Base-by-base conservation (phyloP, 2,113 vertebrate species). In the Corvus hawaiiensis region DNA sequence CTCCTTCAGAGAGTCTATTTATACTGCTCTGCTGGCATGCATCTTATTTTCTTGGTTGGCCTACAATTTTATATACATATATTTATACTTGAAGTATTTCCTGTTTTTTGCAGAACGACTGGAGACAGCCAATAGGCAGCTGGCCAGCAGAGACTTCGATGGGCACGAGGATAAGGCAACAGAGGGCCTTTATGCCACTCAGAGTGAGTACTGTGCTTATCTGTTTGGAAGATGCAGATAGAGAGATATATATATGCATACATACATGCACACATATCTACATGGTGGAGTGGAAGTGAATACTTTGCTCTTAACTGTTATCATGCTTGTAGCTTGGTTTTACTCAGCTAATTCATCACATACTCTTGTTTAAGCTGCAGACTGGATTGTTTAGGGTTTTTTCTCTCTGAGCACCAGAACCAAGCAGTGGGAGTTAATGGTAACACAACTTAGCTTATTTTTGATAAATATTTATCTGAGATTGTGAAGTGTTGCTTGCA, bases 71-170 rank as follows among this genome's bases (percentile, higher is more conserved):
- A 73, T 63, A 67, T 95, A 90, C 49, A 11, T 95, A 87, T 87
- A 82, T 90, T 94, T 97, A 92, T 96, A 62, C 90, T 95, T 94
- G 68, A 94, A 93, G 74, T 73, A 69, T 97, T 97, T 97, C 96
- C 94, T 96, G 85, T 97, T 95, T 97, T 97, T 91, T 93, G n/a
- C 91, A 99, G 98, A 99, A 83, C 98, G 98, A 27, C 97, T 99
- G 73, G 99, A 99, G 96, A 98, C 98, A 1, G 98, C 98, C 96
- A 99, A 98, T 81, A 98, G 98, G 95, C 98, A 99, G 80, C 97
- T 99, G 30, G 98, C 98, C 87, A 98, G 97, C 97, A 96, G 98
- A 58, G 98, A 98, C 49, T 97, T 98, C 0, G 98, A 98, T 20
- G 97, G 94, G 30, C 97, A 97, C 0, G 98, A 98, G 78, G 98